phyloP scores from a whole-genome alignment of 2,797 vertebrate genomes.

The Gastrophryne carolinensis region DNA sequence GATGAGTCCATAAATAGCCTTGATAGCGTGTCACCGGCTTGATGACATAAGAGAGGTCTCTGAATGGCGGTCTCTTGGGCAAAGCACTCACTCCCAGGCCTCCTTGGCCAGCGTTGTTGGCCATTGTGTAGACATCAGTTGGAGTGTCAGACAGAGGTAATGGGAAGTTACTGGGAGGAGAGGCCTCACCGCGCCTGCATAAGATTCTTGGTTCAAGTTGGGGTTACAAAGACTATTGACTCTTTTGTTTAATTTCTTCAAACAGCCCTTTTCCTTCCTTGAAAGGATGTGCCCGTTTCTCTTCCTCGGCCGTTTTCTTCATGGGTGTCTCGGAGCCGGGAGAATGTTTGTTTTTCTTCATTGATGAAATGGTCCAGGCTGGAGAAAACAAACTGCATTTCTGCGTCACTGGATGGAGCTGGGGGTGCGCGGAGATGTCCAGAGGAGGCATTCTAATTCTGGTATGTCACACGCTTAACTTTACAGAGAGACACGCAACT shows the following conservation, averaged over 20 bases:
- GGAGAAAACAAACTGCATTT: constrained; percentile 73
- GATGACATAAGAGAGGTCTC: constrained; percentile 58
- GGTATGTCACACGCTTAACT: neutral
- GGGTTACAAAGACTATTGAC: constrained; percentile 80
- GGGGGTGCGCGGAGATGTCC: neutral
- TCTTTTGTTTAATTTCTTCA: constrained; percentile 82
- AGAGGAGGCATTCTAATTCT: constrained; percentile 1
- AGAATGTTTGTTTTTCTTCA: constrained; percentile 85
- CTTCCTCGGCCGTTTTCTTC: constrained; percentile 62
- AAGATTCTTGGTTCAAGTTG: constrained; percentile 81
- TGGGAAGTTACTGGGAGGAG: constrained; percentile 80
- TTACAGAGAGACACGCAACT: constrained; percentile 28
- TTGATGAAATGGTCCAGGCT: constrained; percentile 74
- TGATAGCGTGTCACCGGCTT: constrained; percentile 25
- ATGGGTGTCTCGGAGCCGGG: constrained; percentile 61
- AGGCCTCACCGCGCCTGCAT: constrained; percentile 64
- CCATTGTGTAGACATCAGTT: constrained; percentile 67
- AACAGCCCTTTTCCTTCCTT: constrained; percentile 87
- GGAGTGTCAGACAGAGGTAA: constrained; percentile 77
- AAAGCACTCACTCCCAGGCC: constrained; percentile 49
- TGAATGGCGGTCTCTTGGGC: constrained; percentile 65
- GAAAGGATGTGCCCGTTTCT: constrained; percentile 79
- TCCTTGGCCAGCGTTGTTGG: constrained; percentile 56
- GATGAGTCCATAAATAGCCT: constrained; percentile 35
- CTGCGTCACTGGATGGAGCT: constrained; percentile 69